phyloP scores from a whole-genome alignment of 2,113 vertebrate genomes.

The Leucopsar rothschildi region DNA sequence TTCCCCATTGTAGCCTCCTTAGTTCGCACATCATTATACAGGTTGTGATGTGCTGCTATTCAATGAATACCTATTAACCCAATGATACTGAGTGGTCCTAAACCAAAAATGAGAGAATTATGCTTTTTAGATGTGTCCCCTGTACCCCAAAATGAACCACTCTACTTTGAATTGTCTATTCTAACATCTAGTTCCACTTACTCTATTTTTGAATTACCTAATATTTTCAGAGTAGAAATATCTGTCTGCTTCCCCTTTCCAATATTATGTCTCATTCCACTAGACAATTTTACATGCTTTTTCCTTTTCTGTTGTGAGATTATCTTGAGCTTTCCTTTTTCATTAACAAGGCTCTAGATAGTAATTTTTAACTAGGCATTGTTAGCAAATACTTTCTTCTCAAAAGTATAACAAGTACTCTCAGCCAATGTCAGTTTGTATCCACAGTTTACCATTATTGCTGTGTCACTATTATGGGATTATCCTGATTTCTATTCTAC shows the following conservation, averaged over 20 bases:
- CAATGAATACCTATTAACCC: not conserved
- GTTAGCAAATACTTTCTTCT: not conserved
- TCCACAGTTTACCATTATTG: not conserved
- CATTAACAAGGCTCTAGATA: not conserved
- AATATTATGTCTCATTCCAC: not conserved
- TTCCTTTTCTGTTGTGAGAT: not conserved
- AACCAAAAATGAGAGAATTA: not conserved
- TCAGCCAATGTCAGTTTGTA: not conserved
- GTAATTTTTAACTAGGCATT: not conserved
- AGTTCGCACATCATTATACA: not conserved
- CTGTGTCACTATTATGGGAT: not conserved
- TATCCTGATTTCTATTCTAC: slow-evolving; percentile 6
- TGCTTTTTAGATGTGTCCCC: not conserved
- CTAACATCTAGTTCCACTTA: not conserved
- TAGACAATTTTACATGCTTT: not conserved
- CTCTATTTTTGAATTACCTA: not conserved
- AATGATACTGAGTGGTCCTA: not conserved
- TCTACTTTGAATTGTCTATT: not conserved
- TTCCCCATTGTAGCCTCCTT: not conserved
- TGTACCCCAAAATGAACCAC: not conserved
- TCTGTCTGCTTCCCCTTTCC: accelerated
- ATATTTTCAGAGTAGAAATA: not conserved
- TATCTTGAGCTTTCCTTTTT: not conserved
- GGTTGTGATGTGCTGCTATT: not conserved
- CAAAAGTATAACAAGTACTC: not conserved